phyloP scores from a whole-genome alignment of 2,113 vertebrate species.

The Xerus inauris region DNA sequence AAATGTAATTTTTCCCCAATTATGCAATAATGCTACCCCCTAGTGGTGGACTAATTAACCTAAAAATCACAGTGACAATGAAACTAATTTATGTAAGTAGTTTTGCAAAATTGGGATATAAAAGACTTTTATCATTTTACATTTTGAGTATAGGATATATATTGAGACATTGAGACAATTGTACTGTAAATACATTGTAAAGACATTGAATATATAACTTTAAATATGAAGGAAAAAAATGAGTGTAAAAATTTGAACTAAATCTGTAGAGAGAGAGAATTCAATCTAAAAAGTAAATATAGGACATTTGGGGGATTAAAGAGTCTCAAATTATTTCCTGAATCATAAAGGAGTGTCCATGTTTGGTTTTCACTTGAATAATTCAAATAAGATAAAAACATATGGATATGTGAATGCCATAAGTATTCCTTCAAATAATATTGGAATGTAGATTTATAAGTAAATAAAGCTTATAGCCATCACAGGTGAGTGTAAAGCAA shows the following conservation, averaged over 20 bases:
- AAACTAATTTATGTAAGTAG: neutral
- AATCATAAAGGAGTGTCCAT: neutral
- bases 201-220: neutral
- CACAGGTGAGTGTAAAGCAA: neutral
- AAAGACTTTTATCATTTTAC: neutral
- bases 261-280: neutral
- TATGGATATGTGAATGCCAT: neutral
- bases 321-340: neutral
- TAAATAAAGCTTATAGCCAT: neutral
- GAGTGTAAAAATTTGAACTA: neutral
- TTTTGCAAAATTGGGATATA: neutral
- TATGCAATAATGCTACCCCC: slow-evolving; percentile 26
- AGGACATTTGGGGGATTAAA: neutral
- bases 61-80: neutral
- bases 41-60: neutral
- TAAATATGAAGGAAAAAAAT: neutral
- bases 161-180: neutral
- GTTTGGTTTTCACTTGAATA: neutral
- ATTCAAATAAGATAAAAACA: neutral
- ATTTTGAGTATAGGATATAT: neutral
- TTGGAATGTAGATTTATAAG: neutral
- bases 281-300: neutral
- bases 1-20: neutral
- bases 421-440: neutral
- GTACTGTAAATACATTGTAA: neutral